These are phyloP conservation scores for Polyodon spathula DNA, from an alignment of 2,113 vertebrate species.

Conservation along the genomic window DNA sequence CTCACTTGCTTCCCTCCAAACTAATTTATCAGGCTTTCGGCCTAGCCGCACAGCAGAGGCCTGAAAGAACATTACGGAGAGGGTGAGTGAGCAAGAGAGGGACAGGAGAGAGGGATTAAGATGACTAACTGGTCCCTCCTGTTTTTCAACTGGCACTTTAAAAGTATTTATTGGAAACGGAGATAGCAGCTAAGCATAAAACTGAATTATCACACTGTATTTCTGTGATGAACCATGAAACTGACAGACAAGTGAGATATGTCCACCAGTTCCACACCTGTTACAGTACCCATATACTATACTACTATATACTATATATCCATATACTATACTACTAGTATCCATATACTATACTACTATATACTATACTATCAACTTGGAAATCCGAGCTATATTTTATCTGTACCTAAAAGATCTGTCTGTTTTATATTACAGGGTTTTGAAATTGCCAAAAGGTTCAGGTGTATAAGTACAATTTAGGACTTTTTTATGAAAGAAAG, in stretches of 20 bases:
- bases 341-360: too few species aligned
- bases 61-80: slow-evolving; percentile 56
- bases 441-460: too few species aligned
- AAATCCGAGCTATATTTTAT: too few species aligned
- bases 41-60: slow-evolving; percentile 52
- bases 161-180: slow-evolving; percentile 27
- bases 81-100: slow-evolving; percentile 57
- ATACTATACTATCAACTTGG: too few species aligned
- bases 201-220: slow-evolving; percentile 23
- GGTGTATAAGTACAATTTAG: too few species aligned
- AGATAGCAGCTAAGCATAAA: slow-evolving; percentile 41
- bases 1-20: slow-evolving; percentile 71
- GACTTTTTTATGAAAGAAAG: too few species aligned
- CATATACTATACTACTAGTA: too few species aligned
- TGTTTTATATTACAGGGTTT: too few species aligned
- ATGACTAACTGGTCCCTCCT: slow-evolving; percentile 62
- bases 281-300: too few species aligned
- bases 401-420: too few species aligned
- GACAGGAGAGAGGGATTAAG: slow-evolving; percentile 68
- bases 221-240: not conserved
- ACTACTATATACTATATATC: too few species aligned
- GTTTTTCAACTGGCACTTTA: slow-evolving; percentile 61
- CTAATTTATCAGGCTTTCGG: slow-evolving; percentile 72
- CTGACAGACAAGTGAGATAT: slow-evolving; percentile 4
- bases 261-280: slow-evolving; percentile 17